phyloP scores from a whole-genome alignment of 2,888 invertebrate genomes.

The Podotricha telesiphe region DNA sequence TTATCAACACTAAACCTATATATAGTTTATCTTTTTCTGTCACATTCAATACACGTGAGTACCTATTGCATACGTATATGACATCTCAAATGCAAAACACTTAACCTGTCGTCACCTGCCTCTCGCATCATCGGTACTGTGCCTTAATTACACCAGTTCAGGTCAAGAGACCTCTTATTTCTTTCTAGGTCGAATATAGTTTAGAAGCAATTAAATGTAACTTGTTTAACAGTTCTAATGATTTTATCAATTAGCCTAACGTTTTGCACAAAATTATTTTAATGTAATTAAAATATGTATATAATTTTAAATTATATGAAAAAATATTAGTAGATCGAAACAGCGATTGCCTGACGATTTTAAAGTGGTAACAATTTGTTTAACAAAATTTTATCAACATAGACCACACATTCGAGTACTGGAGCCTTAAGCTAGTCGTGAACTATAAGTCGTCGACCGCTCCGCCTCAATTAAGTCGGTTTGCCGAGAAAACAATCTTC shows the following conservation, averaged over 20 bases:
- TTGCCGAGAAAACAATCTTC: slow-evolving; percentile 63
- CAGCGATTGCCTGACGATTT: neutral
- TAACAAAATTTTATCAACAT: slow-evolving; percentile 11
- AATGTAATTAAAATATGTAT: neutral
- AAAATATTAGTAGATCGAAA: neutral
- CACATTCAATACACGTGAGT: too few species aligned
- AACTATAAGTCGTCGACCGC: slow-evolving; percentile 65
- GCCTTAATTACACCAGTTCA: slow-evolving; percentile 41
- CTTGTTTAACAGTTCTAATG: neutral
- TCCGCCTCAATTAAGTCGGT: slow-evolving; percentile 64
- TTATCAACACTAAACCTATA: neutral
- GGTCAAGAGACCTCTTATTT: slow-evolving; percentile 44
- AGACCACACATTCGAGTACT: slow-evolving; percentile 71
- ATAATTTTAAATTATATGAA: neutral
- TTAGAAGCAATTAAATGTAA: slow-evolving; percentile 34
- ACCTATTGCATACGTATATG: neutral
- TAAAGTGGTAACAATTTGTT: neutral
- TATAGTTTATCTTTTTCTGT: neutral
- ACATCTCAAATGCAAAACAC: slow-evolving; percentile 10
- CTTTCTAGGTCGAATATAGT: slow-evolving; percentile 43
- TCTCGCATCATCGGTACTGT: slow-evolving; percentile 41
- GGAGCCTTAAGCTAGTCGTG: slow-evolving; percentile 74
- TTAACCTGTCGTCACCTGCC: slow-evolving; percentile 26
- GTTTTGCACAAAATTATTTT: neutral
- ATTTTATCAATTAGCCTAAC: slow-evolving; percentile 11